These are phyloP conservation scores for Discoglossus pictus DNA, from an alignment of 2,797 vertebrate genomes.

Conservation along the genomic window DNA sequence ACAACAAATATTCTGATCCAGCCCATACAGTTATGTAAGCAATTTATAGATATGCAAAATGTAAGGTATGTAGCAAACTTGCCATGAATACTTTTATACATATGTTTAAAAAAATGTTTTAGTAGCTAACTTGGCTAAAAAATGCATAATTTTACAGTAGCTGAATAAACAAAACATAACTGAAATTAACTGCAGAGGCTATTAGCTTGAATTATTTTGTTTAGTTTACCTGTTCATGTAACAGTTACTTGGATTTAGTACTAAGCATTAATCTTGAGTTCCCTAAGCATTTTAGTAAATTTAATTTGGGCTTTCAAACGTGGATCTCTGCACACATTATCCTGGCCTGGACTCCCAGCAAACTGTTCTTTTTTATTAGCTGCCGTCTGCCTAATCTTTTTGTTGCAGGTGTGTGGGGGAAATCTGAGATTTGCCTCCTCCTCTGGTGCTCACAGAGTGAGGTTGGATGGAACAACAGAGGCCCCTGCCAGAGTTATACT, in stretches of 20 bases:
- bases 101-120: slow-evolving; percentile 1
- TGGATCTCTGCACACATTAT: slow-evolving; percentile 9
- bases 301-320: slow-evolving; percentile 2
- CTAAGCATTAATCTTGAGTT: slow-evolving; percentile 16
- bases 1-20: too few relatives aligned
- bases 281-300: slow-evolving; percentile 20
- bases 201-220: slow-evolving; percentile 21
- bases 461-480: neutral
- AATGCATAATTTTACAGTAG: neutral
- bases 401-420: neutral
- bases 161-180: slow-evolving; percentile 18
- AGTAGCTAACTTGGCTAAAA: neutral
- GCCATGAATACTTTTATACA: too few relatives aligned
- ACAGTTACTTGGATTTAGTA: slow-evolving; percentile 1
- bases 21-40: too few relatives aligned
- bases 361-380: neutral
- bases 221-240: slow-evolving; percentile 9
- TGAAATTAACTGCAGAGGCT: slow-evolving; percentile 5
- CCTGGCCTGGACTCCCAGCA: slow-evolving; percentile 2
- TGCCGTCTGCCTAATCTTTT: slow-evolving; percentile 5
- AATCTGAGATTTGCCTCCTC: neutral
- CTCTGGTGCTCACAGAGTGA: neutral
- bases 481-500: neutral
- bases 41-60: too few relatives aligned
- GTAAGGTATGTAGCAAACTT: neutral